phyloP scores from a whole-genome alignment of 2,797 vertebrate species.

The Sebastes hubbsi region DNA sequence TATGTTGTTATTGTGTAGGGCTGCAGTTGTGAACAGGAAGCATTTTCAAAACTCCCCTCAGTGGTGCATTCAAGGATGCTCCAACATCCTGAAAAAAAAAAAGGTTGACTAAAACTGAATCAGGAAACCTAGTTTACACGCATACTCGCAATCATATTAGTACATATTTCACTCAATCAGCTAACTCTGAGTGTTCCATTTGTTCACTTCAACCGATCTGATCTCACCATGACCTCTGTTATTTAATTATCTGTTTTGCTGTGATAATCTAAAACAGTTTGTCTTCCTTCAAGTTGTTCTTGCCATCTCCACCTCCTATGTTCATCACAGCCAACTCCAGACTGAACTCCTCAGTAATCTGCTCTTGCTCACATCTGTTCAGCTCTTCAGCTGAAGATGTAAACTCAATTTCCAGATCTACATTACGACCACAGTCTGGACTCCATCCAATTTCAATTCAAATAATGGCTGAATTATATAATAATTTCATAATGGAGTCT shows the following conservation, averaged over 20 bases:
- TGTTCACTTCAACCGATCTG: background rate
- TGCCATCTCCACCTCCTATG: background rate
- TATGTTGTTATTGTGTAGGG: background rate
- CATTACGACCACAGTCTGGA: background rate
- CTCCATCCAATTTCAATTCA: background rate
- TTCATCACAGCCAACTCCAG: background rate
- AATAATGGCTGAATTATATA: background rate
- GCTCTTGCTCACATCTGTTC: background rate
- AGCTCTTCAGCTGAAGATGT: background rate
- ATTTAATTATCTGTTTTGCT: background rate
- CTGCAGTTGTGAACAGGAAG: background rate
- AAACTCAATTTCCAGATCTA: background rate
- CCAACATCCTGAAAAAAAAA: background rate
- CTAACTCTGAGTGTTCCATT: background rate
- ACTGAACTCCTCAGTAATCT: background rate
- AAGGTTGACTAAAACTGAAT: background rate
- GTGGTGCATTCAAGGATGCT: background rate
- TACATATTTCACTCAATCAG: background rate
- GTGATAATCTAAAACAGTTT: background rate
- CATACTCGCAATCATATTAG: background rate
- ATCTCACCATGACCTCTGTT: background rate
- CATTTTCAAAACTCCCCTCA: background rate
- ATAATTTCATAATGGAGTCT: constrained; percentile 10
- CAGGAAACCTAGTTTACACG: background rate
- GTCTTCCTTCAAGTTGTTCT: background rate